Evolutionary conservation across 2,797 vertebrate species (phyloP).

Genomic region (Hypotaenidia philippensis): DNA sequence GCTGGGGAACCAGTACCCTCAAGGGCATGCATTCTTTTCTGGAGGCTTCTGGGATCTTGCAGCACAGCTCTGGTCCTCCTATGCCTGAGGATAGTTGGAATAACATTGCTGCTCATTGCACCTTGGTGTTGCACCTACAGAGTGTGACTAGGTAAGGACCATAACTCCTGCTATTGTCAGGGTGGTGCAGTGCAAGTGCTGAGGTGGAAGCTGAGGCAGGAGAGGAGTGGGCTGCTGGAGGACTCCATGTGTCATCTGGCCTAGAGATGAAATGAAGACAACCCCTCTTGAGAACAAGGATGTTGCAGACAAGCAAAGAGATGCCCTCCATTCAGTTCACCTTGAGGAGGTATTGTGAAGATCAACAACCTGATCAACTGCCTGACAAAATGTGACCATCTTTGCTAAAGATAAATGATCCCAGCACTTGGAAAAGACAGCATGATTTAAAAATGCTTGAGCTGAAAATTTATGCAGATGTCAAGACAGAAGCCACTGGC

Average conservation of each 20-base stretch:
- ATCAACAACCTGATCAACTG: background rate
- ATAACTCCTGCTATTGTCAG: rapidly evolving
- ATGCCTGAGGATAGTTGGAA: background rate
- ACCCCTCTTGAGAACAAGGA: background rate
- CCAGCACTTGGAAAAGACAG: background rate
- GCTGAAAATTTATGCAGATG: background rate
- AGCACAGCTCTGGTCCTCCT: background rate
- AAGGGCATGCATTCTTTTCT: background rate
- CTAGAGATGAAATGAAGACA: background rate
- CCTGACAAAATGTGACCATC: background rate
- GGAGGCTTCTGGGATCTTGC: background rate
- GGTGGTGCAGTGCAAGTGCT: background rate
- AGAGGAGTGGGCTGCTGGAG: background rate
- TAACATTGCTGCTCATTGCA: background rate
- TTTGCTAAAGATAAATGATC: background rate
- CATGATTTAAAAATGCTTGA: background rate
- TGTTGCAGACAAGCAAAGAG: background rate
- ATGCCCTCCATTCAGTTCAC: background rate
- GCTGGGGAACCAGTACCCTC: background rate
- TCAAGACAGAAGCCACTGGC: background rate
- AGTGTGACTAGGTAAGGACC: background rate
- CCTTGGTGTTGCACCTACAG: background rate
- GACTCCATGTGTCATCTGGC: background rate
- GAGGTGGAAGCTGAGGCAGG: background rate
- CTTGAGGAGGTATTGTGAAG: background rate